Conservation (phyloP, 2,797 vertebrate species). For the Setipinna tenuifilis region DNA sequence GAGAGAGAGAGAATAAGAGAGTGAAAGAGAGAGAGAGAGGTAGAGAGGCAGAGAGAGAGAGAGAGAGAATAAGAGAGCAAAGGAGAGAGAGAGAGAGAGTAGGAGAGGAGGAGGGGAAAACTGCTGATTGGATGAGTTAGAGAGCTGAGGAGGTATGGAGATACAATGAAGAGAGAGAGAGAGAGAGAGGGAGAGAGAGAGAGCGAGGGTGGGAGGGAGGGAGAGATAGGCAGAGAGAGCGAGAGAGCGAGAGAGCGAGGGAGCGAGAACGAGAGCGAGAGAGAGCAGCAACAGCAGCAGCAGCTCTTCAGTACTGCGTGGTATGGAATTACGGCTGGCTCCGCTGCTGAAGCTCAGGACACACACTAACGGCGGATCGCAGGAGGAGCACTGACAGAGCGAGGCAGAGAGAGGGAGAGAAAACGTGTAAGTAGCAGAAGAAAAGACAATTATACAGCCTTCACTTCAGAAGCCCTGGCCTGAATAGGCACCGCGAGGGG, state of each 20-base stretch:
- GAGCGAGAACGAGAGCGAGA: conserved; percentile 48
- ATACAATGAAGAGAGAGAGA: conserved; percentile 48
- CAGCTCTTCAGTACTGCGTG: conserved; percentile 27
- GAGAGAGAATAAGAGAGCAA: background rate
- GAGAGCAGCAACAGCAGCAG: conserved; percentile 27
- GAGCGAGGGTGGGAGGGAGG: conserved; percentile 56
- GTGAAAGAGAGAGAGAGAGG: background rate
- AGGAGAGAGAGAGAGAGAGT: background rate
- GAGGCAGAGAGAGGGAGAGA: conserved; percentile 5
- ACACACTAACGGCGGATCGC: background rate
- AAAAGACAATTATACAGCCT: conserved; percentile 26
- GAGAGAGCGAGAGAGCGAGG: conserved; percentile 39
- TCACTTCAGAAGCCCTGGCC: conserved; percentile 31
- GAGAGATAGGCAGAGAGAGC: conserved; percentile 49
- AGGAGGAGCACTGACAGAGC: background rate
- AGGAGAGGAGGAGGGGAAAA: background rate
- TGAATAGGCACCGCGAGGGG: conserved; percentile 15
- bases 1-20: background rate
- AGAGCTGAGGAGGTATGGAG: conserved; percentile 47
- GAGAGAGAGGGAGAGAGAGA: conserved; percentile 40
- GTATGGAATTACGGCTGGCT: conserved; percentile 52
- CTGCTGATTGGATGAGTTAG: conserved; percentile 46
- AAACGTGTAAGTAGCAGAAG: conserved; percentile 20
- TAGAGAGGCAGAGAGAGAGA: background rate
- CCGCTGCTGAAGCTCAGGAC: conserved; percentile 14